These are phyloP conservation scores for Lagorchestes hirsutus DNA, from an alignment of 2,797 vertebrate genomes.

Conservation along the genomic window DNA sequence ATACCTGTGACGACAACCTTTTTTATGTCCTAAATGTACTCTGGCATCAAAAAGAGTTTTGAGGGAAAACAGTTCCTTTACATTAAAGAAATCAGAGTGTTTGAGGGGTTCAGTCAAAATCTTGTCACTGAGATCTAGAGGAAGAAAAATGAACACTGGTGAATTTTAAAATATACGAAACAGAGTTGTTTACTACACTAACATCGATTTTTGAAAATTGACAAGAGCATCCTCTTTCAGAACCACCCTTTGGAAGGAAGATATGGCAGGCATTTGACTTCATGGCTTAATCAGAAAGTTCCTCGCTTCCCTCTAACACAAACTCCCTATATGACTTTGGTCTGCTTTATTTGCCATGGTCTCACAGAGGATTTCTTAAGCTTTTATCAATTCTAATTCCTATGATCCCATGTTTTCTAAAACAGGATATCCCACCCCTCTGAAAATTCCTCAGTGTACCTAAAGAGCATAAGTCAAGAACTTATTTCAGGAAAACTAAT, in stretches of 20 bases:
- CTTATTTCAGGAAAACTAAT: background rate
- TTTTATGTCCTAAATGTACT: constrained; percentile 97
- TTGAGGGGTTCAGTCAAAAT: constrained; percentile 87
- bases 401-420: background rate
- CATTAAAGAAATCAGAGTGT: constrained; percentile 92
- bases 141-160: background rate
- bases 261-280: background rate
- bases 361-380: background rate
- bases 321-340: background rate
- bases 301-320: background rate
- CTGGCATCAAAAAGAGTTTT: constrained; percentile 94
- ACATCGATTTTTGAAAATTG: background rate
- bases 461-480: background rate
- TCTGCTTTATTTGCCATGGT: background rate
- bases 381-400: background rate
- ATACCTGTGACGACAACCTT: constrained; percentile 94
- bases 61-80: constrained; percentile 93
- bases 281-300: background rate
- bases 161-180: background rate
- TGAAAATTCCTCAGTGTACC: background rate
- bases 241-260: background rate
- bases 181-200: background rate
- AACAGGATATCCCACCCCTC: background rate
- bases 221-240: background rate
- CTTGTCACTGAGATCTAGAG: constrained; percentile 78